A percentile compares a stretch with the other conserved stretches of the same genome.
Evolutionary conservation across 2,797 vertebrate species (phyloP).

Genomic region (Balearica regulorum): DNA sequence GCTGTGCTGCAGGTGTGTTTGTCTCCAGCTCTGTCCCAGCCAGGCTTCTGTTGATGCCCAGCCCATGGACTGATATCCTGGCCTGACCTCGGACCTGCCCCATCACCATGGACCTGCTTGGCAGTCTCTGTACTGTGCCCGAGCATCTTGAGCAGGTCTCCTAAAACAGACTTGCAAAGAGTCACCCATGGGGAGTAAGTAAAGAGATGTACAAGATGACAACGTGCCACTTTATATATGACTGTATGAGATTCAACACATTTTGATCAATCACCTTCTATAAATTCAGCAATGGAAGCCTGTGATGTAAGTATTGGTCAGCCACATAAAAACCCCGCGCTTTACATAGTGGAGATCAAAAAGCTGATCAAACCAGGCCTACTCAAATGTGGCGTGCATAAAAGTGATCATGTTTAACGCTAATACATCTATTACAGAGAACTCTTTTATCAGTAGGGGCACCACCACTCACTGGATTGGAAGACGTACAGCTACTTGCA

Average conservation of each 20-base stretch:
- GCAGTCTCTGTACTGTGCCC: background rate
- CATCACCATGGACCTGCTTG: background rate
- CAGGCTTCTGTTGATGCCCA: background rate
- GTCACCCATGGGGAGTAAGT: background rate
- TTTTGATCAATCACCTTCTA: background rate
- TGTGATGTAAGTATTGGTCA: background rate
- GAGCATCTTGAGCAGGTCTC: background rate
- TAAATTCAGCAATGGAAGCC: background rate
- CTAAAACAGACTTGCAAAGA: background rate
- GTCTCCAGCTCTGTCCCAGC: background rate
- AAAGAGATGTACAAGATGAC: background rate
- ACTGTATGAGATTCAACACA: background rate
- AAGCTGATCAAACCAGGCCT: background rate
- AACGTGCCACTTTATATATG: too few species aligned
- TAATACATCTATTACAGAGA: background rate
- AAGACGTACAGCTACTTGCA: background rate
- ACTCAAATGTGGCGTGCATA: background rate
- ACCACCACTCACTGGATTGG: background rate
- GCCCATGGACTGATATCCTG: background rate
- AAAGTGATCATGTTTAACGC: background rate
- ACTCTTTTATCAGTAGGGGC: background rate
- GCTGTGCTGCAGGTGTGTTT: background rate
- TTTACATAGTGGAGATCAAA: background rate
- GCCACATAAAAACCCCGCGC: background rate
- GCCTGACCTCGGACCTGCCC: background rate